Evolutionary conservation across 2,797 vertebrate species (phyloP).

Genomic region (Pangasius mekongensis): DNA sequence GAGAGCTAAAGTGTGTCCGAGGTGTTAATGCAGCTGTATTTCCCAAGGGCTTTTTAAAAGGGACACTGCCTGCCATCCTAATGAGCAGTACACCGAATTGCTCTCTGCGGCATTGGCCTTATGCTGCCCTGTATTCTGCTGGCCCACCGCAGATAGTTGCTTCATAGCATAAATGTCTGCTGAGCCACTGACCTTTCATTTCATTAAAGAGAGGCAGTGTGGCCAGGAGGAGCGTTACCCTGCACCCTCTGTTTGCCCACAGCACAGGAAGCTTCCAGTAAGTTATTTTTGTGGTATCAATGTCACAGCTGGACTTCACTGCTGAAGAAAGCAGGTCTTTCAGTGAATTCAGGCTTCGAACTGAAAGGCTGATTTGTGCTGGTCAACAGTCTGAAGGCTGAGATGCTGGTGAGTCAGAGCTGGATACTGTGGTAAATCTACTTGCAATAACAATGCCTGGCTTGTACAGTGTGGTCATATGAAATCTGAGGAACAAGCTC

Average conservation of each 20-base stretch:
- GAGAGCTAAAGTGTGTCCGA: slow-evolving; percentile 47
- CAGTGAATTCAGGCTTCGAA: neutral
- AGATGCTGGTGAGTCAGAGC: slow-evolving; percentile 7
- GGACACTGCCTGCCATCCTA: slow-evolving; percentile 39
- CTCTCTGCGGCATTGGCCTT: slow-evolving; percentile 27
- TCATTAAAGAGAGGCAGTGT: slow-evolving; percentile 48
- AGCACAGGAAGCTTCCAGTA: slow-evolving; percentile 45
- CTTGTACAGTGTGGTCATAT: neutral
- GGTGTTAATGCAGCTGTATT: slow-evolving; percentile 73
- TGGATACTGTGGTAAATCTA: slow-evolving; percentile 3
- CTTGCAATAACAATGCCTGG: slow-evolving; percentile 14
- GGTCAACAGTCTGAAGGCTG: neutral
- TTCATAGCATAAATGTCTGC: slow-evolving; percentile 60
- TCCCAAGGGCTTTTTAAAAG: slow-evolving; percentile 55
- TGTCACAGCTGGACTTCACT: slow-evolving; percentile 9
- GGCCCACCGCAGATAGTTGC: slow-evolving; percentile 52
- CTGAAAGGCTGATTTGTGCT: slow-evolving; percentile 1
- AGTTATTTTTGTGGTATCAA: slow-evolving; percentile 31
- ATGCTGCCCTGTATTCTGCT: slow-evolving; percentile 44
- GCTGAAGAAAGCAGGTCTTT: slow-evolving; percentile 24
- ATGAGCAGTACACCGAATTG: slow-evolving; percentile 38
- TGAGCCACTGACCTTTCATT: slow-evolving; percentile 61
- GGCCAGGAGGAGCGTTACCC: slow-evolving; percentile 41
- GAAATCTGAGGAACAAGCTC: neutral
- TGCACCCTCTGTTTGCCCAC: slow-evolving; percentile 46